Percentiles rank a stretch among this genome's conserved stretches.
Conservation (phyloP, 2,888 invertebrate species). For the Xylota sylvarum region DNA sequence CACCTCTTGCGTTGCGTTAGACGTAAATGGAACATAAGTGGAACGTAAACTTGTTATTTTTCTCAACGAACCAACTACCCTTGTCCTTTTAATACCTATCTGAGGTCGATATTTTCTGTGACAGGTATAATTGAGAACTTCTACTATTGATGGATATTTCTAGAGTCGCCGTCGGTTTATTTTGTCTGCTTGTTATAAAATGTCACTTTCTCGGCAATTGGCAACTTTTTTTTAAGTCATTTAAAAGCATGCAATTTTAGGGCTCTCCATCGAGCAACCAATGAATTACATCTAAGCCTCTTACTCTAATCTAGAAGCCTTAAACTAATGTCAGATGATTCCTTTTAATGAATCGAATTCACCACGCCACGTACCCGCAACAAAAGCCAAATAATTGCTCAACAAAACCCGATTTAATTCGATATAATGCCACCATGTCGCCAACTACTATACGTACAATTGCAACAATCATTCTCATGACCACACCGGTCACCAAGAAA, state of each 20-base stretch:
- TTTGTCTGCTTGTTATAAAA: no score
- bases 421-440: background rate
- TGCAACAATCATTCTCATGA: background rate
- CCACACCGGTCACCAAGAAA: background rate
- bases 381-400: slow-evolving; percentile 3
- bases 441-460: background rate
- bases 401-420: background rate
- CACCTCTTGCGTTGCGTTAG: no score
- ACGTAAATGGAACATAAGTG: no score
- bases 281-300: slow-evolving; percentile 4
- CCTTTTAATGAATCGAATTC: slow-evolving; percentile 17
- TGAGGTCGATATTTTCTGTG: no score
- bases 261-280: background rate
- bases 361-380: background rate
- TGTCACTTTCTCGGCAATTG: no score
- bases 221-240: no score
- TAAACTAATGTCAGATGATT: background rate
- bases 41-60: no score
- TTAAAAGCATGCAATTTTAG: background rate
- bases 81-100: no score
- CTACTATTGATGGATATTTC: no score
- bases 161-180: no score
- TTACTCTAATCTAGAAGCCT: background rate
- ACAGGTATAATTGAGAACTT: no score
- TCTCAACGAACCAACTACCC: no score